These are phyloP conservation scores for Eolophus roseicapilla DNA, from an alignment of 2,113 vertebrate genomes.

Conservation along the genomic window DNA sequence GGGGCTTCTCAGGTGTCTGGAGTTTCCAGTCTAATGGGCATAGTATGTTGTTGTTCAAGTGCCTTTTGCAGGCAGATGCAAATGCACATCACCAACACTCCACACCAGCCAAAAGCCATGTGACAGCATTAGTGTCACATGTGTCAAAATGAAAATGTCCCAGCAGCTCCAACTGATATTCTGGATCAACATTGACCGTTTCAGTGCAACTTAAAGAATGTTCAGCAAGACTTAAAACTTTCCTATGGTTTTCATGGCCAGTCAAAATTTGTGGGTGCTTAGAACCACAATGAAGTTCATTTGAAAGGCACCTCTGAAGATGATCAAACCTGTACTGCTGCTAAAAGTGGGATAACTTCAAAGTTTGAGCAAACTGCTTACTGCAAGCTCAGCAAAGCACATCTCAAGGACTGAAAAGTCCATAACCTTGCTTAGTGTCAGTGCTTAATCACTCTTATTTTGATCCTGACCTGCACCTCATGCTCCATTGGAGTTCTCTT, in stretches of 20 bases:
- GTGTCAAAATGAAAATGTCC: neutral
- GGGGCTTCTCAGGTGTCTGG: neutral
- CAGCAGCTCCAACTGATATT: neutral
- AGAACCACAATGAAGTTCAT: neutral
- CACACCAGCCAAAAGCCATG: neutral
- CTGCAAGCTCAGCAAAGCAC: neutral
- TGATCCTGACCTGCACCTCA: neutral
- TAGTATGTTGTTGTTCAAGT: neutral
- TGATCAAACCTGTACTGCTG: neutral
- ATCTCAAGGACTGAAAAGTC: neutral
- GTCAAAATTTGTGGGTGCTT: neutral
- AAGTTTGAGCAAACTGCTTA: neutral
- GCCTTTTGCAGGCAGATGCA: neutral
- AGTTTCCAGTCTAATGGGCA: neutral
- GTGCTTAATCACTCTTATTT: neutral
- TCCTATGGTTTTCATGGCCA: neutral
- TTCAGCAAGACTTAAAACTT: neutral
- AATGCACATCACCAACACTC: neutral
- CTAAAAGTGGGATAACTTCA: neutral
- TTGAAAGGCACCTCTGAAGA: neutral
- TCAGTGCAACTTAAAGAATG: neutral
- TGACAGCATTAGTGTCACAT: neutral
- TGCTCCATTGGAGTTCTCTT: neutral
- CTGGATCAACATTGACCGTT: neutral
- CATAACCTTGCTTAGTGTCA: neutral